phyloP scores from a whole-genome alignment of 53 echinoderm and acorn worm species.

The Patiria pectinifera region DNA sequence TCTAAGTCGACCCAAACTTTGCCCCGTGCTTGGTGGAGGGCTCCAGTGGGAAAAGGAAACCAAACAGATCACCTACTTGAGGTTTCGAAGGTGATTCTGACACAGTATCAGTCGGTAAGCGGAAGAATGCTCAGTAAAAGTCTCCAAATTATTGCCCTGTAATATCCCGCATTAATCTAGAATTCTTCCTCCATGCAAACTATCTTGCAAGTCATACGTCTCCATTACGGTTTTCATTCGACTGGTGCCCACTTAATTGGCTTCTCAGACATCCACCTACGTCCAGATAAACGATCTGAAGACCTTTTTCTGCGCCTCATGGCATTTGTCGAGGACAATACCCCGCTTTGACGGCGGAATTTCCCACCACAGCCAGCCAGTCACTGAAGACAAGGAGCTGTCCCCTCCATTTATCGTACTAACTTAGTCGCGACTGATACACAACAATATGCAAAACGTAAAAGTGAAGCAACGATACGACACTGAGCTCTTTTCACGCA shows the following conservation, averaged over 20 bases:
- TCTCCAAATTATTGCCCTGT: not conserved
- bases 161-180: not conserved
- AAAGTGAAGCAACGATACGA: conserved; percentile 67
- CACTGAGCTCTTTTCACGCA: conserved; percentile 69
- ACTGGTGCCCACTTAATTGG: conserved; percentile 59
- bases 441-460: conserved; percentile 46
- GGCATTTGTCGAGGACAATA: conserved; percentile 69
- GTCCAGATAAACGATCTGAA: conserved; percentile 52
- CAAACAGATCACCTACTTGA: conserved; percentile 37
- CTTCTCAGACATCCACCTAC: conserved; percentile 45
- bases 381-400: conserved; percentile 62
- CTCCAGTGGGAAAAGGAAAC: conserved; percentile 40
- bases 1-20: too few species aligned
- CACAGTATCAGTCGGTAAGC: not conserved
- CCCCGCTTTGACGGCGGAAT: conserved; percentile 12
- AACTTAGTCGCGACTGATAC: conserved; percentile 63
- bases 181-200: not conserved
- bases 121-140: not conserved
- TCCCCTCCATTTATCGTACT: conserved; percentile 65
- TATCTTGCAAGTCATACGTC: conserved; percentile 43
- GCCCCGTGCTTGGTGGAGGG: not conserved
- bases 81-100: conserved; percentile 26
- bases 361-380: conserved; percentile 43
- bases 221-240: conserved; percentile 48
- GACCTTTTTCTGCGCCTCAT: conserved; percentile 61